Percentiles rank a stretch among this genome's conserved stretches.
Conservation (phyloP, 2,888 invertebrate species). For the Deilephila elpenor region DNA sequence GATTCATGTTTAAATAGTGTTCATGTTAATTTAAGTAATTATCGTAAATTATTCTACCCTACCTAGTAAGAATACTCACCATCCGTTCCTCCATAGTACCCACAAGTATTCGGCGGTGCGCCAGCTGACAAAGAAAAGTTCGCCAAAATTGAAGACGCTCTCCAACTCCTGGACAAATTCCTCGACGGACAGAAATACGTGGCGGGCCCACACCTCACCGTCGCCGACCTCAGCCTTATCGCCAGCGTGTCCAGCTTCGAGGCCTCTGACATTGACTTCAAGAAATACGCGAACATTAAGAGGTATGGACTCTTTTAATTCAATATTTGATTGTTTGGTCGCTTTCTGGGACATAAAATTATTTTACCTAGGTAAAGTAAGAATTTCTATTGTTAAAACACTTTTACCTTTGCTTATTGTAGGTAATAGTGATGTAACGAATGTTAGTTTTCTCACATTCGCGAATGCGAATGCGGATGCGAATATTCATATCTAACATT, state of each 20-base stretch:
- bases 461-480: no score
- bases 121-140: conserved; percentile 88
- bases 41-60: not conserved
- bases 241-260: conserved; percentile 89
- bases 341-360: no score
- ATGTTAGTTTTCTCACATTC: no score
- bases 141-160: conserved; percentile 87
- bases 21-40: no score
- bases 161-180: conserved; percentile 89
- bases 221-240: conserved; percentile 90
- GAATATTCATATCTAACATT: no score
- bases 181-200: conserved; percentile 88
- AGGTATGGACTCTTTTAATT: conserved; percentile 58
- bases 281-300: conserved; percentile 87
- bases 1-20: no score
- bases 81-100: conserved; percentile 74
- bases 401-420: no score
- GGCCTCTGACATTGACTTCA: conserved; percentile 87
- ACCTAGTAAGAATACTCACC: not conserved
- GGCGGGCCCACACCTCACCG: conserved; percentile 89
- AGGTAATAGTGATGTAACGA: no score
- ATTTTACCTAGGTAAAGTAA: no score
- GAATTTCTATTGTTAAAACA: no score
- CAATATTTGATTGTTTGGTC: not conserved
- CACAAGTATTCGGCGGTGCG: conserved; percentile 85